Evolutionary conservation across 2,113 vertebrate species (phyloP).

Genomic region (Parotia lawesii): DNA sequence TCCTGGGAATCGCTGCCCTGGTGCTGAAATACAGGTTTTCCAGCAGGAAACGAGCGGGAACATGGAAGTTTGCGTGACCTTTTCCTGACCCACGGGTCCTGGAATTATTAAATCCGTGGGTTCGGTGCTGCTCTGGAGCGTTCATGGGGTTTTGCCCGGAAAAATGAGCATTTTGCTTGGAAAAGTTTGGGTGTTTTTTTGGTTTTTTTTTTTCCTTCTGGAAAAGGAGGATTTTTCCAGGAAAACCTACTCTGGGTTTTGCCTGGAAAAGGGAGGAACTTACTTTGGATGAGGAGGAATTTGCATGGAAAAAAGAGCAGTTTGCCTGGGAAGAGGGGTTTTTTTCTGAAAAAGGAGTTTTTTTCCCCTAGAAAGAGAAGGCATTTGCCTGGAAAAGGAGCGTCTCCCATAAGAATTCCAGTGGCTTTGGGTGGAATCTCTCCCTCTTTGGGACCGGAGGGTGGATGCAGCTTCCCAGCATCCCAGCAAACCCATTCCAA

Average conservation of each 20-base stretch:
- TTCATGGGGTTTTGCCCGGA: neutral
- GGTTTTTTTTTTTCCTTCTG: neutral
- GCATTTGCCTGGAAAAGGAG: neutral
- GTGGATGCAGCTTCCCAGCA: too few relatives aligned
- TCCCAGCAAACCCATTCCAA: neutral
- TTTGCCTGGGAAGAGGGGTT: neutral
- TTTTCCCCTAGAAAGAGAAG: neutral
- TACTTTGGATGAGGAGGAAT: neutral
- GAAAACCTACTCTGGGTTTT: neutral
- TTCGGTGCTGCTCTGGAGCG: fast-evolving
- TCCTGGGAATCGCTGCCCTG: neutral
- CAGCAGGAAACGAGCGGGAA: neutral
- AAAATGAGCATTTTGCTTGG: neutral
- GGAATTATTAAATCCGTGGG: neutral
- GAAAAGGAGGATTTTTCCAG: neutral
- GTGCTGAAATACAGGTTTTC: neutral
- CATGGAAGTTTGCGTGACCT: neutral
- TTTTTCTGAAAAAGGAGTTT: neutral
- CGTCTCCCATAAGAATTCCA: neutral
- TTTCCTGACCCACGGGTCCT: too few relatives aligned
- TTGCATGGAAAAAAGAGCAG: neutral
- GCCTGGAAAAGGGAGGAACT: neutral
- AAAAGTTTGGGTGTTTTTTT: too few relatives aligned
- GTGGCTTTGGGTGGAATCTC: neutral
- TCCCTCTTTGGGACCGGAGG: neutral